Conservation (phyloP, 2,797 vertebrate species). For the Sebastes dallii region DNA sequence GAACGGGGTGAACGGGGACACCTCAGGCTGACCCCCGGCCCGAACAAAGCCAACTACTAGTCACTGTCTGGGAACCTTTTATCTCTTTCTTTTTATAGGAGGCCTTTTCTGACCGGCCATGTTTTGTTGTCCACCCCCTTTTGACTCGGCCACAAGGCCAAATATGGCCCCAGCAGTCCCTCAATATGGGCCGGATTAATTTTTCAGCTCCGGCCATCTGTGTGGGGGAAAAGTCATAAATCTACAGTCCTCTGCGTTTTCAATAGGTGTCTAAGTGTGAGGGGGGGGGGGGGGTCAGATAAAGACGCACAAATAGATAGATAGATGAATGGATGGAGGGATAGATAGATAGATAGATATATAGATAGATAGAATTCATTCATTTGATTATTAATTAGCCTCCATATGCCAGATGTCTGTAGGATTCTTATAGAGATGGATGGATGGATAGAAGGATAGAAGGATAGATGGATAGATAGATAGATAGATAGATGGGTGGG, state of each 20-base stretch:
- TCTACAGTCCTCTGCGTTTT: constrained; percentile 62
- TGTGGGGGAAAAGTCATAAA: constrained; percentile 75
- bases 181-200: constrained; percentile 78
- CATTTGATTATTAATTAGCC: too few relatives aligned
- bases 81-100: constrained; percentile 60
- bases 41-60: constrained; percentile 77
- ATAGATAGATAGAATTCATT: too few relatives aligned
- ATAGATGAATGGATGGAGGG: constrained; percentile 24
- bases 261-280: constrained; percentile 40
- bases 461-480: not conserved
- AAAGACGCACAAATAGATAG: constrained; percentile 1
- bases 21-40: constrained; percentile 81
- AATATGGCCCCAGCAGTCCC: constrained; percentile 61
- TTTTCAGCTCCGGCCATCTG: constrained; percentile 76
- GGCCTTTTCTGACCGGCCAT: constrained; percentile 54
- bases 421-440: too few relatives aligned
- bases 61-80: constrained; percentile 78
- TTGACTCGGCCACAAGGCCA: constrained; percentile 75
- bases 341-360: not conserved
- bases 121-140: constrained; percentile 70
- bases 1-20: constrained; percentile 75
- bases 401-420: too few relatives aligned
- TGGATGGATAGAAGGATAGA: not conserved
- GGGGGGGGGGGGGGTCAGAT: constrained; percentile 9
- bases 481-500: not conserved